These are phyloP conservation scores for Amblyopsis rosae DNA, from an alignment of 2,113 vertebrate species.

Conservation along the genomic window DNA sequence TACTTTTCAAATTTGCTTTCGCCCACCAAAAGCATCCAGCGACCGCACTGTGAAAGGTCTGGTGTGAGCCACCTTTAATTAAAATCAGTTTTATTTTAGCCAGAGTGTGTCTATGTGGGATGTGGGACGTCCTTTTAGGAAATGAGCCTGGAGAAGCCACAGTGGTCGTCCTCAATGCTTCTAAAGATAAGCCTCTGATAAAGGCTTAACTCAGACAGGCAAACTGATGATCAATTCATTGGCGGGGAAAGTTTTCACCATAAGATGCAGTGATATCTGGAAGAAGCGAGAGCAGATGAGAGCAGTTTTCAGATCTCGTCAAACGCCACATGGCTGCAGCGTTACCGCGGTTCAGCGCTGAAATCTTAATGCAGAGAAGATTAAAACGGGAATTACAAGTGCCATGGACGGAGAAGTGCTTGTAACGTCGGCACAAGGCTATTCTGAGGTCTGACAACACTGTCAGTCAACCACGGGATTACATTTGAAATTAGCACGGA, in stretches of 20 bases:
- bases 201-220: constrained; percentile 6
- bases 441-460: constrained; percentile 77
- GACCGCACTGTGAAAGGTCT: not conserved
- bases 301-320: constrained; percentile 80
- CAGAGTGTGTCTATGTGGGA: constrained; percentile 8
- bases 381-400: constrained; percentile 94
- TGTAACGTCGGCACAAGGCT: constrained; percentile 87
- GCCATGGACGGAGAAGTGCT: constrained; percentile 85
- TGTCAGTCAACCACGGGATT: constrained; percentile 79
- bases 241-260: constrained; percentile 19
- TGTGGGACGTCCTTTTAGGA: constrained; percentile 4
- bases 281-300: constrained; percentile 58
- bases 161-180: constrained; percentile 15
- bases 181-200: constrained; percentile 35
- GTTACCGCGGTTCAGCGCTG: constrained; percentile 84
- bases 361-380: constrained; percentile 89
- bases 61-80: constrained; percentile 8
- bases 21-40: no score
- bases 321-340: constrained; percentile 78
- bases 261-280: constrained; percentile 16
- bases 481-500: constrained; percentile 60
- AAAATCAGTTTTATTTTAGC: constrained; percentile 6
- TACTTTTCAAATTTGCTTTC: not conserved
- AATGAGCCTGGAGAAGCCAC: constrained; percentile 5
- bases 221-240: constrained; percentile 45